Percentiles rank a stretch among this genome's conserved stretches.
Evolutionary conservation across 2,888 invertebrate species (phyloP).

Genomic region (Oxycera nigricornis): DNA sequence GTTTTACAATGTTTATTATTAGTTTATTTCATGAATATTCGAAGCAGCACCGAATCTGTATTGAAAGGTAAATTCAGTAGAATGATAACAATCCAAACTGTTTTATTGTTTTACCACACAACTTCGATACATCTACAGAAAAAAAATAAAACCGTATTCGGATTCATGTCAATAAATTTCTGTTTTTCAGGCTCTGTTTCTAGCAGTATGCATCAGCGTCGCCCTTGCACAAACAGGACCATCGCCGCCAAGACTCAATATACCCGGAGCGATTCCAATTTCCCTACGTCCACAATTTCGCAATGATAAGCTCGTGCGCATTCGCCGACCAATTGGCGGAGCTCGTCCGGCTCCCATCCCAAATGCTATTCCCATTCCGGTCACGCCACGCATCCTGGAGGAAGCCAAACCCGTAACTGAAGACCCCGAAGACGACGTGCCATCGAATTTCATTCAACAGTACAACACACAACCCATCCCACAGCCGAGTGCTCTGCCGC

Average conservation of each 20-base stretch:
- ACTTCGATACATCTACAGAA: too few relatives aligned
- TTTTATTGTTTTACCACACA: too few relatives aligned
- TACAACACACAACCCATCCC: slow-evolving; percentile 57
- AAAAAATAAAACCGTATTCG: too few relatives aligned
- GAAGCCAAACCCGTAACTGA: slow-evolving; percentile 72
- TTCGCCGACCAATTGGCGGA: slow-evolving; percentile 61
- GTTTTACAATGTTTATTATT: too few relatives aligned
- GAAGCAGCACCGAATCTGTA: too few relatives aligned
- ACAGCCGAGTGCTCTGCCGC: slow-evolving; percentile 59
- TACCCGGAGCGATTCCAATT: slow-evolving; percentile 70
- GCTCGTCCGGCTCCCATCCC: slow-evolving; percentile 61
- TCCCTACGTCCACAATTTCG: slow-evolving; percentile 55
- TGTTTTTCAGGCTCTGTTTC: slow-evolving; percentile 38
- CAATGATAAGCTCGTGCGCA: slow-evolving; percentile 53
- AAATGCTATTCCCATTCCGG: slow-evolving; percentile 64
- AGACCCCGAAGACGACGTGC: slow-evolving; percentile 70
- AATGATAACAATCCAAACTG: too few relatives aligned
- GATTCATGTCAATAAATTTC: too few relatives aligned
- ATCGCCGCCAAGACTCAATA: slow-evolving; percentile 69
- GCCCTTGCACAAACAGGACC: slow-evolving; percentile 66
- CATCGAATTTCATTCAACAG: slow-evolving; percentile 66
- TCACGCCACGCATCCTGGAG: slow-evolving; percentile 55
- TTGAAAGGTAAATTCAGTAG: too few relatives aligned
- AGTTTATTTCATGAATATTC: too few relatives aligned
- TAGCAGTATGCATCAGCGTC: slow-evolving; percentile 19